Conservation (phyloP, 1,140 invertebrate genomes). For the Bombus ignitus region DNA sequence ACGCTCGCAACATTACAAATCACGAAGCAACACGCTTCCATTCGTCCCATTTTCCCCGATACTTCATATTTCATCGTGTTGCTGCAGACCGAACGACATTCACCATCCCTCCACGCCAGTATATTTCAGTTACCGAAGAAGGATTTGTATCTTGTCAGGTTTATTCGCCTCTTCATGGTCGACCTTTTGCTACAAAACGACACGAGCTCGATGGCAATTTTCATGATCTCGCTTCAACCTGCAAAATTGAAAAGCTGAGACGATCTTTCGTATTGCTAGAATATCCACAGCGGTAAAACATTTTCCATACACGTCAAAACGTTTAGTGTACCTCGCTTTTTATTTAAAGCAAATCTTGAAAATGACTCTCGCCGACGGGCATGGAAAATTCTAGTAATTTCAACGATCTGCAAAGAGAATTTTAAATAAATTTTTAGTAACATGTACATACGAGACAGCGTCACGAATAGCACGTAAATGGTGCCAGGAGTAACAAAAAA, state of each 20-base stretch:
- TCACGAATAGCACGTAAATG: too few relatives aligned
- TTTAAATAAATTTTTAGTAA: too few relatives aligned
- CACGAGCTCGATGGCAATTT: not conserved
- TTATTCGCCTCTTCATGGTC: not conserved
- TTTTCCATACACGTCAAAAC: not conserved
- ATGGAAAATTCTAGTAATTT: not conserved
- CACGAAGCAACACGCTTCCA: not conserved
- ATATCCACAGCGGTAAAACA: too few relatives aligned
- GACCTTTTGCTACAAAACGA: not conserved
- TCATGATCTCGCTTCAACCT: not conserved
- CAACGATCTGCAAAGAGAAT: too few relatives aligned
- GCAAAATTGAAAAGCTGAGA: slow-evolving; percentile 12
- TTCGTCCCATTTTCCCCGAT: not conserved
- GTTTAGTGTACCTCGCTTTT: not conserved
- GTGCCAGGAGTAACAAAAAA: too few relatives aligned
- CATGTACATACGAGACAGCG: too few relatives aligned
- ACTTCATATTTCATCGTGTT: slow-evolving; percentile 3
- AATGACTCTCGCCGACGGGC: not conserved
- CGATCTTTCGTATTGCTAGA: not conserved
- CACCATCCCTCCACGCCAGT: not conserved
- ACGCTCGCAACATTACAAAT: slow-evolving; percentile 15
- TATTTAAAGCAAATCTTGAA: not conserved
- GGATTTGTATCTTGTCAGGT: slow-evolving; percentile 26
- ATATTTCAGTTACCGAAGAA: not conserved
- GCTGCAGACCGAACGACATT: not conserved